Evolutionary conservation across 2,888 invertebrate species (phyloP), one percentile per base, ranked within the genome.

Genomic region (Caenorhabditis wallacei): DNA sequence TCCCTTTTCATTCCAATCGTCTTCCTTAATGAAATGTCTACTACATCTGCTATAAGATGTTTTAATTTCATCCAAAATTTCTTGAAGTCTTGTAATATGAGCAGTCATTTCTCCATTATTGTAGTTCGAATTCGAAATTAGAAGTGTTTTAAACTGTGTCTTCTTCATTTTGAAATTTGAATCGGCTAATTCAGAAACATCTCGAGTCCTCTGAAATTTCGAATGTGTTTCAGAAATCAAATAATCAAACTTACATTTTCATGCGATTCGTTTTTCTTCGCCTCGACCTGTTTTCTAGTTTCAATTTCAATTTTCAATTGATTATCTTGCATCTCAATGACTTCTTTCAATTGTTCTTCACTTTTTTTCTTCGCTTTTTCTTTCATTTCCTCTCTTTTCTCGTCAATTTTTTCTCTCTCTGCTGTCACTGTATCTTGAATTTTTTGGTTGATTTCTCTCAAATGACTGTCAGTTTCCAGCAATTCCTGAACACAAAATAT

Each of bases 201-300:
- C 8, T 26, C n/a, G 30, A 30, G 16, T 30, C 26, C 13, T 18
- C 70, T 70, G 57, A 48, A 57, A 70, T 11, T 48, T 18, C 3
- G 1, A 18, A 48, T 18, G 18, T 18, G 18, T 48, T 3, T 2
- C 13, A 18, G n/a, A 48, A 18, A 7, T 8, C 18, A 22, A 22
- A n/a, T 46, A 5, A 40, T 26, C 10, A 1, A 43, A 54, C 48
- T 20, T 3, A 46, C 64, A 37, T 56, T 59, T 18, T 76, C 68
- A 7, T 35, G 37, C 1, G 48, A 0, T 37, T 76, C 76, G 13
- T 51, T 18, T 0, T 20, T 16, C 30, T 56, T 68, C 53, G 20
- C n/a, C 0, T n/a, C 53, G 1, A 63, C 22, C 10, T 61, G 43
- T 13, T 43, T 61, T 13, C 4, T 7, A 10, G 18, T 22, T 61